These are phyloP conservation scores for Agriotes lineatus DNA, from an alignment of 2,888 invertebrate species.

Conservation along the genomic window DNA sequence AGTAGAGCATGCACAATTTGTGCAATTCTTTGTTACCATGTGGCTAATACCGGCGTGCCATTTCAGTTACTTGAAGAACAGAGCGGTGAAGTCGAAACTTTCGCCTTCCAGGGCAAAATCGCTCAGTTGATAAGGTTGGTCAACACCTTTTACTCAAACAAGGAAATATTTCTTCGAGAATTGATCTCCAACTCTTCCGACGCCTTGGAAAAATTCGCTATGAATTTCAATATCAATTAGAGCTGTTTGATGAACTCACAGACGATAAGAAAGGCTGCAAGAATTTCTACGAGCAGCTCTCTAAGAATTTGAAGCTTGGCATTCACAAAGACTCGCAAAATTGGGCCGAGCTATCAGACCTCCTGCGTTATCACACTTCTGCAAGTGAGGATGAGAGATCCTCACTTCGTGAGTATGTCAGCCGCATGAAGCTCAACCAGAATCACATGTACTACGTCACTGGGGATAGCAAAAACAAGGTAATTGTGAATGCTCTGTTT, in stretches of 20 bases:
- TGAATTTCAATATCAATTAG: no score
- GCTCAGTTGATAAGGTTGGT: no score
- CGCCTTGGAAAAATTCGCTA: no score
- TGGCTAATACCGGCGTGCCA: no score
- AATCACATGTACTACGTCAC: conserved; percentile 99
- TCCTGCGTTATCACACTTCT: conserved; percentile 93
- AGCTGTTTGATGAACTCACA: conserved; percentile 94
- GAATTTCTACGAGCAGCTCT: conserved; percentile 98
- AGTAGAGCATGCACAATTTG: no score
- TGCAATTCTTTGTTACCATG: no score
- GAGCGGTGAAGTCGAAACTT: no score
- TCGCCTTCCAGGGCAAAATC: no score
- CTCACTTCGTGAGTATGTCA: conserved; percentile 95
- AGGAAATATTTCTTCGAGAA: no score
- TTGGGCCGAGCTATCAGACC: conserved; percentile 84
- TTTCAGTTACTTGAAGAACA: no score
- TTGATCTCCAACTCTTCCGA: no score
- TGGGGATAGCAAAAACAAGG: conserved; percentile 91
- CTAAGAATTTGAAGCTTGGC: conserved; percentile 96
- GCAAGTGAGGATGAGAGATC: conserved; percentile 94
- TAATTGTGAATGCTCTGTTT: conserved; percentile 66
- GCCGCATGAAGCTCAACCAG: conserved; percentile 98
- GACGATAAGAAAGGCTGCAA: conserved; percentile 99
- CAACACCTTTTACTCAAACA: no score
- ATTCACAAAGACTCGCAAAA: conserved; percentile 98